A percentile compares a stretch with the other conserved stretches of the same genome.
phyloP scores from a whole-genome alignment of 2,113 vertebrate species.

The Tinamus guttatus region DNA sequence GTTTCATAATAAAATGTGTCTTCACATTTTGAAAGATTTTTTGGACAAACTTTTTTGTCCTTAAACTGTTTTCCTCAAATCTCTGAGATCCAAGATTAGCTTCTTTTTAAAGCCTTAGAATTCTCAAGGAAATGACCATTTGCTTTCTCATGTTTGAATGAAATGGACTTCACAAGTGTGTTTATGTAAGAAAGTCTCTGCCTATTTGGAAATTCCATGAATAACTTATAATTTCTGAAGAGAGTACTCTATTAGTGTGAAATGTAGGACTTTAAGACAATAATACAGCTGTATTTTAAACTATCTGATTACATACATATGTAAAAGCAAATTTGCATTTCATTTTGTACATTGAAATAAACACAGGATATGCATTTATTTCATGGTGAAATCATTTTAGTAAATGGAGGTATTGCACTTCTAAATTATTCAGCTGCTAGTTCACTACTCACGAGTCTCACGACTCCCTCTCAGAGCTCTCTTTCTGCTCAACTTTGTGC shows the following conservation, averaged over 20 bases:
- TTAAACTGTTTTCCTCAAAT: background rate
- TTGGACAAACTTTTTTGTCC: background rate
- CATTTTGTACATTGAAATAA: constrained; percentile 52
- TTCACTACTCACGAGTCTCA: background rate
- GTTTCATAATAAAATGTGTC: background rate
- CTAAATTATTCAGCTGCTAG: constrained; percentile 52
- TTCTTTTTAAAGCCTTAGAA: background rate
- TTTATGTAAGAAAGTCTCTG: background rate
- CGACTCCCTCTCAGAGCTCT: constrained; percentile 34
- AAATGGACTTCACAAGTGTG: background rate
- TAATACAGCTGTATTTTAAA: constrained; percentile 56
- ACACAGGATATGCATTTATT: constrained; percentile 56
- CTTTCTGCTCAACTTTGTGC: constrained; percentile 34
- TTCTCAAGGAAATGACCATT: background rate
- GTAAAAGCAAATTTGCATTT: constrained; percentile 70
- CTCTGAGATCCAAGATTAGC: background rate
- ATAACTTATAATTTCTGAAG: constrained; percentile 11
- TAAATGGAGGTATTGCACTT: constrained; percentile 49
- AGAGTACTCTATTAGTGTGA: background rate
- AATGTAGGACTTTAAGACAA: constrained; percentile 50
- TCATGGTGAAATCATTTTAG: constrained; percentile 37
- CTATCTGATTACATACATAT: constrained; percentile 72
- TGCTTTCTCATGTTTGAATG: background rate
- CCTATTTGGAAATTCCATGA: background rate
- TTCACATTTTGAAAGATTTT: background rate